Conservation (phyloP, 2,113 vertebrate species). For the Microcebus griseorufus region DNA sequence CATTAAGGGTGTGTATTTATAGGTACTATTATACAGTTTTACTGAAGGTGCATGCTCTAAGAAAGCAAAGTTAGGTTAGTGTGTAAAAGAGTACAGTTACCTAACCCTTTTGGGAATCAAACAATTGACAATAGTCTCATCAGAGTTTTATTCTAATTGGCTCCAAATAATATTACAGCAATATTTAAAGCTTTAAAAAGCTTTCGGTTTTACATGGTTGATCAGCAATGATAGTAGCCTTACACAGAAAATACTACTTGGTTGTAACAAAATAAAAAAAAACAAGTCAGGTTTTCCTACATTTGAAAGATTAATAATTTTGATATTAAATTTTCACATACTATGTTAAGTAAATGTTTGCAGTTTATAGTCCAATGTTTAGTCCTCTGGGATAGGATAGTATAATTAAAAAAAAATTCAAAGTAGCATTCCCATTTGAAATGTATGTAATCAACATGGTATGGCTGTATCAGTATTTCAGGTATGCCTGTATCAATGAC, state of each 20-base stretch:
- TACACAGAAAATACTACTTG: background rate
- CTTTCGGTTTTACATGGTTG: background rate
- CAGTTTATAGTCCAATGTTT: background rate
- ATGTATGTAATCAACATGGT: background rate
- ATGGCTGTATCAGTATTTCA: background rate
- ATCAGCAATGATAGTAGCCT: background rate
- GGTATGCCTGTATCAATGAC: background rate
- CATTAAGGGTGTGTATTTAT: background rate
- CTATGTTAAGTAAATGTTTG: background rate
- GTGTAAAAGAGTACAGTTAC: background rate
- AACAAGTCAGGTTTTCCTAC: background rate
- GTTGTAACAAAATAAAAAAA: background rate
- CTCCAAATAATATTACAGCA: background rate
- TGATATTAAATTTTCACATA: background rate
- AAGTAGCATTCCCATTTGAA: background rate
- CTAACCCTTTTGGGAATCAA: background rate
- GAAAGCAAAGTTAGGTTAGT: background rate
- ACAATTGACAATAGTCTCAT: background rate
- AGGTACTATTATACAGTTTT: background rate
- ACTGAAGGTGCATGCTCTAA: rapidly evolving
- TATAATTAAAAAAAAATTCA: background rate
- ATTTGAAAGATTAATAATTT: background rate
- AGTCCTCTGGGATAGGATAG: background rate
- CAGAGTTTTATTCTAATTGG: background rate
- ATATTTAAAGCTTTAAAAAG: background rate